Evolutionary conservation across 2,888 invertebrate genomes (phyloP).

Genomic region (Ennomos quercinarius): DNA sequence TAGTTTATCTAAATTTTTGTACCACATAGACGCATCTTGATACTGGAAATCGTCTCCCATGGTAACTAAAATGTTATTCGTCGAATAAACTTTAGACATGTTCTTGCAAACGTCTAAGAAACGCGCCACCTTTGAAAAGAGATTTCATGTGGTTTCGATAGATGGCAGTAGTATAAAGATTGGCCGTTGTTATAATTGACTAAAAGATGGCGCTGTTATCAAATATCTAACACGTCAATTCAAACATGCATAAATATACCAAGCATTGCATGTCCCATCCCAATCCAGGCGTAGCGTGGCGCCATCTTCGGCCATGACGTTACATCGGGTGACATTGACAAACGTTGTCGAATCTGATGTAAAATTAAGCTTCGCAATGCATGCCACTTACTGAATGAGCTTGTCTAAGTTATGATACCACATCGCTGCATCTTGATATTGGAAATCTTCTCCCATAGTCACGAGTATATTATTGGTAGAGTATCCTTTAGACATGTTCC

Average conservation of each 20-base stretch:
- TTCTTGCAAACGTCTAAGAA: constrained; percentile 84
- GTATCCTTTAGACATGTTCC: constrained; percentile 82
- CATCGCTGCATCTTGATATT: constrained; percentile 90
- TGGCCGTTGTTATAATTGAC: neutral
- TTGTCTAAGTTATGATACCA: constrained; percentile 90
- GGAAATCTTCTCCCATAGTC: constrained; percentile 98
- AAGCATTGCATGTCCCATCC: too few relatives aligned
- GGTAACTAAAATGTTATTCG: constrained; percentile 93
- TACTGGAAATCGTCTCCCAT: constrained; percentile 98
- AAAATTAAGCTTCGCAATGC: neutral
- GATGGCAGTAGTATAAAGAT: constrained; percentile 29
- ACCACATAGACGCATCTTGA: constrained; percentile 91
- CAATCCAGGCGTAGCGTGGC: too few relatives aligned
- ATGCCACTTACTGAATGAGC: constrained; percentile 42
- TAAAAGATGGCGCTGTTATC: constrained; percentile 17
- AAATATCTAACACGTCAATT: neutral
- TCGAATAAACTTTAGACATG: constrained; percentile 83
- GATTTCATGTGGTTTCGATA: constrained; percentile 10
- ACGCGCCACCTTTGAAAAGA: constrained; percentile 74
- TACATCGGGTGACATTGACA: too few relatives aligned
- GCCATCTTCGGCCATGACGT: too few relatives aligned
- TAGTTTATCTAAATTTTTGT: constrained; percentile 94
- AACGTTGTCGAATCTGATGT: too few relatives aligned
- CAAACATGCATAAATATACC: too few relatives aligned
- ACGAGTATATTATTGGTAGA: constrained; percentile 91